A percentile compares a stretch with the other conserved stretches of the same genome.
phyloP scores from a whole-genome alignment of 2,797 vertebrate genomes.

The Catamblyrhynchus diadema region DNA sequence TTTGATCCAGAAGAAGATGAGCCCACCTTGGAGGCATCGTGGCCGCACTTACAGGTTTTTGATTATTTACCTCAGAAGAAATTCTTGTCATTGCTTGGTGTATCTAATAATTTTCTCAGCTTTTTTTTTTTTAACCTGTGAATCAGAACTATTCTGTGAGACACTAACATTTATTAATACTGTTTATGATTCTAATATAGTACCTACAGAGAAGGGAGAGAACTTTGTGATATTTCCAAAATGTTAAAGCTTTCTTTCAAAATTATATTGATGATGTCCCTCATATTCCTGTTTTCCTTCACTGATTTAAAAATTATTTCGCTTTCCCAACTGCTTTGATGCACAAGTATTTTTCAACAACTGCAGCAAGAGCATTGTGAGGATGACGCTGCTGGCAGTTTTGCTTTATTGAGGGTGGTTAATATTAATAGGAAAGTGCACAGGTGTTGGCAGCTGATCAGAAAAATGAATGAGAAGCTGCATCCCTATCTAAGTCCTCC shows the following conservation, averaged over 20 bases:
- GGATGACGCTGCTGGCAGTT: neutral
- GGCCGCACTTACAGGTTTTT: slow-evolving; percentile 95
- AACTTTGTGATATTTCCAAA: neutral
- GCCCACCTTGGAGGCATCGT: slow-evolving; percentile 95
- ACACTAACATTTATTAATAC: neutral
- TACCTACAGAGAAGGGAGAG: neutral
- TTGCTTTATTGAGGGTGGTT: neutral
- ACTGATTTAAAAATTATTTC: neutral
- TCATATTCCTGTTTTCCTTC: neutral
- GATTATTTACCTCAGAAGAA: neutral
- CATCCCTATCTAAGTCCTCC: neutral
- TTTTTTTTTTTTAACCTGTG: neutral
- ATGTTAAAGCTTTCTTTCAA: neutral
- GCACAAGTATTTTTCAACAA: neutral
- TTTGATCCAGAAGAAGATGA: slow-evolving; percentile 99
- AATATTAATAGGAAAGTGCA: neutral
- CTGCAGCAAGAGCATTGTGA: neutral
- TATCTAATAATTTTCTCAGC: neutral
- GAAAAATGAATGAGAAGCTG: neutral
- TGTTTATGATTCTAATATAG: neutral
- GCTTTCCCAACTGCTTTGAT: neutral
- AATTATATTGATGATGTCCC: neutral
- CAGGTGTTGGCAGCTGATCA: neutral
- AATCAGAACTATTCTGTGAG: neutral
- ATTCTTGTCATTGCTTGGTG: neutral